Evolutionary conservation across 1,140 invertebrate genomes (phyloP).

Genomic region (Euborellia annulipes): DNA sequence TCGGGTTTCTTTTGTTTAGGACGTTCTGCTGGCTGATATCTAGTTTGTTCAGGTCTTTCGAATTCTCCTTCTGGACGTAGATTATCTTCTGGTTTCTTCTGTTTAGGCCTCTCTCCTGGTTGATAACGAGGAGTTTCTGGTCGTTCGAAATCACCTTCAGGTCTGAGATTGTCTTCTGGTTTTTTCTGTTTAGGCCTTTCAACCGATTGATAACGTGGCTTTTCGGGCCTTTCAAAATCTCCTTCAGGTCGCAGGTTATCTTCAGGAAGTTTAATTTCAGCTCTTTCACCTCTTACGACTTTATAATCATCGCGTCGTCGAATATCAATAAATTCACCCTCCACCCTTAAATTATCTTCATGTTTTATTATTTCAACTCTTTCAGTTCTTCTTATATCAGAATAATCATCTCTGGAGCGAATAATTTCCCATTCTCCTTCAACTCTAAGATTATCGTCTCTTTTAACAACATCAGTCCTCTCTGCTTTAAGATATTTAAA

Average conservation of each 20-base stretch:
- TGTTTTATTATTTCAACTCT: slow-evolving; percentile 29
- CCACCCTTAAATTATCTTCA: slow-evolving; percentile 40
- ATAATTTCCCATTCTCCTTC: slow-evolving; percentile 26
- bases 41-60: slow-evolving; percentile 28
- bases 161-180: slow-evolving; percentile 30
- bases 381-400: slow-evolving; percentile 14
- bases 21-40: slow-evolving; percentile 19
- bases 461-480: slow-evolving; percentile 25
- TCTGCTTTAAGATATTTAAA: slow-evolving; percentile 30
- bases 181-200: slow-evolving; percentile 28
- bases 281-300: slow-evolving; percentile 33
- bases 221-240: slow-evolving; percentile 17
- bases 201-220: slow-evolving; percentile 26
- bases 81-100: slow-evolving; percentile 21
- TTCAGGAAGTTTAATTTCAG: slow-evolving; percentile 31
- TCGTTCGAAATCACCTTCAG: slow-evolving; percentile 33
- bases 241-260: slow-evolving; percentile 41
- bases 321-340: slow-evolving; percentile 40
- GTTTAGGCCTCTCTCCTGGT: slow-evolving; percentile 24
- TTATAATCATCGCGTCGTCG: slow-evolving; percentile 25
- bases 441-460: slow-evolving; percentile 36
- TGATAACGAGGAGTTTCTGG: slow-evolving; percentile 21
- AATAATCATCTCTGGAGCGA: slow-evolving; percentile 16
- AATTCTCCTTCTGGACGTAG: slow-evolving; percentile 38
- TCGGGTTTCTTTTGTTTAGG: slow-evolving; percentile 31